These are phyloP conservation scores for Odontophorus gujanensis DNA, from an alignment of 2,113 vertebrate genomes.

Conservation along the genomic window DNA sequence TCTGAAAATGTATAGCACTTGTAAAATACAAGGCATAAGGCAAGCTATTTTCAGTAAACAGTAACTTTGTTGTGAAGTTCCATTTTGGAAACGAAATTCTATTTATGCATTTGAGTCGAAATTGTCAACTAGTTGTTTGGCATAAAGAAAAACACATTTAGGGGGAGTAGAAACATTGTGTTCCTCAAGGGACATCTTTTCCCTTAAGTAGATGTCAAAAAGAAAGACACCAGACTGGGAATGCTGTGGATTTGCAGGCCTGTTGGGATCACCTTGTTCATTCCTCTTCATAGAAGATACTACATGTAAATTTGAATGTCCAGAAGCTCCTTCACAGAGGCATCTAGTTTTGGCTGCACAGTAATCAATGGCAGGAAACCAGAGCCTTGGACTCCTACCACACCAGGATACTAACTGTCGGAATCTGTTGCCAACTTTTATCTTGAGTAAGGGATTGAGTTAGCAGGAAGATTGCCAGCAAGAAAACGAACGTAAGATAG, in stretches of 20 bases:
- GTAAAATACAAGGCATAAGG: neutral
- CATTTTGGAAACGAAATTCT: neutral
- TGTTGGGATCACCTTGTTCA: neutral
- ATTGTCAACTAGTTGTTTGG: neutral
- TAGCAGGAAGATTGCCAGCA: conserved; percentile 2
- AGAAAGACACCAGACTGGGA: neutral
- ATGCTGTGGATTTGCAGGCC: neutral
- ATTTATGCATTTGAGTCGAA: neutral
- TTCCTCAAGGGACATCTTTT: neutral
- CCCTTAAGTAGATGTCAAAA: neutral
- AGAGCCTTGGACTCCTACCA: neutral
- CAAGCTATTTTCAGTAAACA: neutral
- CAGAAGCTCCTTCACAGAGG: neutral
- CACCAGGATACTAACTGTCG: neutral
- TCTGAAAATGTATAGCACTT: neutral
- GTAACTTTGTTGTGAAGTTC: neutral
- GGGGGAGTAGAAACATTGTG: neutral
- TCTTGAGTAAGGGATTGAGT: neutral
- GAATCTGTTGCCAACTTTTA: neutral
- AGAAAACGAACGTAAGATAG: neutral
- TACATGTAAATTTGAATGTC: neutral
- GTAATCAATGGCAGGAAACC: neutral
- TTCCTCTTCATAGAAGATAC: neutral
- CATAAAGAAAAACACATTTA: neutral
- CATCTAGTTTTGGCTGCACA: neutral